phyloP scores from a whole-genome alignment of 2,113 vertebrate genomes.

The Antennarius striatus region DNA sequence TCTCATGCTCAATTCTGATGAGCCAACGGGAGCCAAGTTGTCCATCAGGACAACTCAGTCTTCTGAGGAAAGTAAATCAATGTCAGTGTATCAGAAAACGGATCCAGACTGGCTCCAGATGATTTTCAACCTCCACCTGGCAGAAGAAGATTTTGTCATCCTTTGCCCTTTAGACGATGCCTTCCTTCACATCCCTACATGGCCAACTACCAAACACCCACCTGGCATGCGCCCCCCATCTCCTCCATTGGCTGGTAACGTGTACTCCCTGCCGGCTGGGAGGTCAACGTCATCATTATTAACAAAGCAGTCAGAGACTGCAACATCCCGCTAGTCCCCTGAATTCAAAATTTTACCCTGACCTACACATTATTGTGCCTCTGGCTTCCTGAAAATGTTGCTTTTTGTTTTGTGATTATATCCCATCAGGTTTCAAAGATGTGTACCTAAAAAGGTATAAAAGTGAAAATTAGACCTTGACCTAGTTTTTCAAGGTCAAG shows the following conservation, averaged over 20 bases:
- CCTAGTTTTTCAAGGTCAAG: too few species aligned
- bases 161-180: slow-evolving; percentile 68
- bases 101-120: slow-evolving; percentile 85
- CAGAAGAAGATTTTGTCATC: slow-evolving; percentile 89
- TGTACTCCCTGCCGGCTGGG: slow-evolving; percentile 72
- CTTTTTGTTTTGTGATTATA: too few species aligned
- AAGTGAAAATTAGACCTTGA: too few species aligned
- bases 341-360: too few species aligned
- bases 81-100: slow-evolving; percentile 94
- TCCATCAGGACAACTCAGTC: slow-evolving; percentile 79
- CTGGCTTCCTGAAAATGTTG: too few species aligned
- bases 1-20: slow-evolving; percentile 81
- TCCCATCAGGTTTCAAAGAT: too few species aligned
- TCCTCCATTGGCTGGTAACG: slow-evolving; percentile 81
- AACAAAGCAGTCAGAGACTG: too few species aligned
- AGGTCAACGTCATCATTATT: too few species aligned
- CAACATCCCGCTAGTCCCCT: too few species aligned
- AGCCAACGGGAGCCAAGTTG: slow-evolving; percentile 83
- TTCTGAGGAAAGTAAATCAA: slow-evolving; percentile 91
- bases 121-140: slow-evolving; percentile 84
- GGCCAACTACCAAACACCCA: slow-evolving; percentile 88
- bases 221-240: slow-evolving; percentile 81
- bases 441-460: too few species aligned
- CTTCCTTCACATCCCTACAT: slow-evolving; percentile 83
- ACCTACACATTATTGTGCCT: too few species aligned